Conservation (phyloP, 2,113 vertebrate species). For the Grus americana region DNA sequence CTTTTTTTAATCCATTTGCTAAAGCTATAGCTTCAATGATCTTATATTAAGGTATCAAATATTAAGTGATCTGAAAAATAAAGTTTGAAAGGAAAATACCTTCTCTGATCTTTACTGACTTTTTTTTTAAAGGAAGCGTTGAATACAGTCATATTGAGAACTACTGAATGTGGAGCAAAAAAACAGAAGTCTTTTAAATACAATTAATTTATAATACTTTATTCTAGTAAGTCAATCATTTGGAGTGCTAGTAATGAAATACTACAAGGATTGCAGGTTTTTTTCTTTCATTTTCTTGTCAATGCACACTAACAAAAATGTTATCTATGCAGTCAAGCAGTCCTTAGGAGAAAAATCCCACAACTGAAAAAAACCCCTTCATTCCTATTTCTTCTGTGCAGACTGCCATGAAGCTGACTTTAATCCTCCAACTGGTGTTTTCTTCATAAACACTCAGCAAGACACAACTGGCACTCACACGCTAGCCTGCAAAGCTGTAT, state of each 20-base stretch:
- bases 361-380: neutral
- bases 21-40: neutral
- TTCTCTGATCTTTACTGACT: neutral
- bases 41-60: neutral
- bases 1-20: neutral
- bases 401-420: neutral
- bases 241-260: neutral
- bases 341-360: neutral
- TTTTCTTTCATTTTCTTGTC: neutral
- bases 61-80: neutral
- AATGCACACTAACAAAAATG: neutral
- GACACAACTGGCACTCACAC: neutral
- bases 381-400: neutral
- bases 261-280: neutral
- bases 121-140: neutral
- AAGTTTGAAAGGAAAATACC: neutral
- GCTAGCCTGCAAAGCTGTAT: neutral
- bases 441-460: constrained; percentile 40
- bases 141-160: neutral
- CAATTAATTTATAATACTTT: neutral
- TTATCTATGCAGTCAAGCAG: neutral
- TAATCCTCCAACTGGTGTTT: constrained; percentile 9
- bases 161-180: neutral
- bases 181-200: neutral
- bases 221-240: neutral